Evolutionary conservation across 1,140 invertebrate species (phyloP).

Genomic region (Forficula auricularia): DNA sequence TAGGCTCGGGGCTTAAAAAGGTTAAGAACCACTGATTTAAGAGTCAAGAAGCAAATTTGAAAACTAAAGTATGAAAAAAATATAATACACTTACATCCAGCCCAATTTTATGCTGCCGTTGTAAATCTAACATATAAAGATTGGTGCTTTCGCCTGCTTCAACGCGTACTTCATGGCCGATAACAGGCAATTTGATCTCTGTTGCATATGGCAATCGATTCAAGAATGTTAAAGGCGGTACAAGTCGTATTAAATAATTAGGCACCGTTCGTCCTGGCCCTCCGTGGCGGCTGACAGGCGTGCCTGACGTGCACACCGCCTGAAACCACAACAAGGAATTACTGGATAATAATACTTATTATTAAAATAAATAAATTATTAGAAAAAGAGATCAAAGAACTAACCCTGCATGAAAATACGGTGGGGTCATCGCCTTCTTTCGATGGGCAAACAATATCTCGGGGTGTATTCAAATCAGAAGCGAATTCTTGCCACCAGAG

Average conservation of each 20-base stretch:
- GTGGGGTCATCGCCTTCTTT: constrained; percentile 34
- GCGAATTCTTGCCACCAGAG: constrained; percentile 68
- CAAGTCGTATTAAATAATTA: constrained; percentile 49
- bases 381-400: constrained; percentile 13
- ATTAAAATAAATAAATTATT: constrained; percentile 1
- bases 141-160: constrained; percentile 53
- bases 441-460: constrained; percentile 41
- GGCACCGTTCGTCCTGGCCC: constrained; percentile 34
- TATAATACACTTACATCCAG: constrained; percentile 34
- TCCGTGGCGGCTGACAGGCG: neutral
- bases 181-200: constrained; percentile 33
- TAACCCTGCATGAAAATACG: constrained; percentile 43
- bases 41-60: too few relatives aligned
- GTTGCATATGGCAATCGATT: constrained; percentile 57
- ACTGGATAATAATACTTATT: too few relatives aligned
- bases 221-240: constrained; percentile 54
- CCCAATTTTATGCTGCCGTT: constrained; percentile 35
- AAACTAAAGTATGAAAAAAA: too few relatives aligned
- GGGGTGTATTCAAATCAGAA: constrained; percentile 36
- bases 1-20: too few relatives aligned
- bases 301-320: too few relatives aligned
- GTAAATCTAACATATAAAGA: constrained; percentile 43
- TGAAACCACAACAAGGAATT: constrained; percentile 12
- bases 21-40: too few relatives aligned
- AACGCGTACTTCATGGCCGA: constrained; percentile 36